Percentiles rank a stretch among this genome's conserved stretches.
phyloP scores from a whole-genome alignment of 2,888 invertebrate genomes.

The Liopterus haemorrhoidalis region DNA sequence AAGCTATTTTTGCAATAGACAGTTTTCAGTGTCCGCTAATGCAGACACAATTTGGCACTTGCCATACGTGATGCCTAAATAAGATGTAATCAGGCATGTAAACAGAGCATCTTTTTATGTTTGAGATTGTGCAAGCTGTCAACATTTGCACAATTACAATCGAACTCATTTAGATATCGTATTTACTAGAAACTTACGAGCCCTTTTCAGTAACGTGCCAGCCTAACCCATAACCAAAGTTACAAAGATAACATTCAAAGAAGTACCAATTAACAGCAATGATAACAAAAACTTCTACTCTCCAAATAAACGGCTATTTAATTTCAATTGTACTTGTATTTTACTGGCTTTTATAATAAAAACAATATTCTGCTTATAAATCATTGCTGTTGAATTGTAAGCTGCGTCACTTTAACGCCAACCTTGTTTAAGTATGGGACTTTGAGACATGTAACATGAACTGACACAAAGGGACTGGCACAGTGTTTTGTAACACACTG shows the following conservation, averaged over 20 bases:
- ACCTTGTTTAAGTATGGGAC: too few relatives aligned
- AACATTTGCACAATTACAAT: constrained; percentile 13
- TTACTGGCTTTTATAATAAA: neutral
- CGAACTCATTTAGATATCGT: constrained; percentile 22
- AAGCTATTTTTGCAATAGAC: too few relatives aligned
- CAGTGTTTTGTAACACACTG: neutral
- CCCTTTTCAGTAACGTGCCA: constrained; percentile 18
- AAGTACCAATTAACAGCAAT: constrained; percentile 15
- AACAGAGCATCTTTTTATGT: constrained; percentile 12
- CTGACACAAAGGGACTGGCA: neutral
- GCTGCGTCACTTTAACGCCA: constrained; percentile 2
- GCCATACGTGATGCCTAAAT: constrained; percentile 19
- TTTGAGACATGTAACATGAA: neutral
- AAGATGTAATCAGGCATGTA: constrained; percentile 18
- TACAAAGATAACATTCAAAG: constrained; percentile 13
- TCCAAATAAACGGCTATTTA: neutral
- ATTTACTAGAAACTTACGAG: constrained; percentile 15
- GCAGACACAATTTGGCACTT: too few relatives aligned
- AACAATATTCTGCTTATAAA: neutral
- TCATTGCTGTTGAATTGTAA: constrained; percentile 8
- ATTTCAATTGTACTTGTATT: neutral
- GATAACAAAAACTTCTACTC: neutral
- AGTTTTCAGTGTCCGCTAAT: too few relatives aligned
- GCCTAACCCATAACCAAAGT: neutral
- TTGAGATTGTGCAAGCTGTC: constrained; percentile 14